These are phyloP conservation scores for Delia radicum DNA, from an alignment of 1,140 invertebrate species.

Conservation along the genomic window DNA sequence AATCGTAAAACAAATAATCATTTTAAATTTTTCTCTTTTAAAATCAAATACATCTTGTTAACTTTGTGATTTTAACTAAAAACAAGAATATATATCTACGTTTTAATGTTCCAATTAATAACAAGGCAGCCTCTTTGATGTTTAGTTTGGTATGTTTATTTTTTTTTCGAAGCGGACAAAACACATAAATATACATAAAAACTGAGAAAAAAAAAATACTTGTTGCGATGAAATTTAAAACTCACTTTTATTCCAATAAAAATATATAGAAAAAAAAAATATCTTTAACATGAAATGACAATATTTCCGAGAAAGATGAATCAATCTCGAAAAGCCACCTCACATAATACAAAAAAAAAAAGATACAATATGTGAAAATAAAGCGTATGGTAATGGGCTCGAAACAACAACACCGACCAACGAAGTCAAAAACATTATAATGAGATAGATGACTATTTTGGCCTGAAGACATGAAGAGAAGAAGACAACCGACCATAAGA, in stretches of 20 bases:
- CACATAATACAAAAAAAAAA: neutral
- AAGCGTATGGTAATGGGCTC: neutral
- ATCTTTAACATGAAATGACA: neutral
- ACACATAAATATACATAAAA: slow-evolving; percentile 11
- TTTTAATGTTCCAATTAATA: slow-evolving; percentile 23
- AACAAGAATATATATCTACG: neutral
- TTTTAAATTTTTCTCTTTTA: slow-evolving; percentile 16
- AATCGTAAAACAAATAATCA: neutral
- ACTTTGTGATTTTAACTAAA: neutral
- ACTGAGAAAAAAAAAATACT: slow-evolving; percentile 9
- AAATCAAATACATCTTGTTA: neutral
- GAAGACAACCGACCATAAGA: neutral
- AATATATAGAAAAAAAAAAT: too few relatives aligned
- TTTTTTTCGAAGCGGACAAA: neutral
- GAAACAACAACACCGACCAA: neutral
- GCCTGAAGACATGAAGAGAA: neutral
- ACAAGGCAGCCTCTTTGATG: slow-evolving; percentile 11
- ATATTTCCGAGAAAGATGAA: slow-evolving; percentile 21
- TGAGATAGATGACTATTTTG: neutral
- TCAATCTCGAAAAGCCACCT: neutral
- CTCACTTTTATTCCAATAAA: neutral
- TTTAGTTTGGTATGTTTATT: neutral
- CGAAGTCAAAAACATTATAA: neutral
- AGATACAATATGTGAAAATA: neutral
- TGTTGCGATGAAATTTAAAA: slow-evolving; percentile 17